A percentile compares a stretch with the other conserved stretches of the same genome.
Conservation (phyloP, 2,113 vertebrate species). For the Antigone vipio region DNA sequence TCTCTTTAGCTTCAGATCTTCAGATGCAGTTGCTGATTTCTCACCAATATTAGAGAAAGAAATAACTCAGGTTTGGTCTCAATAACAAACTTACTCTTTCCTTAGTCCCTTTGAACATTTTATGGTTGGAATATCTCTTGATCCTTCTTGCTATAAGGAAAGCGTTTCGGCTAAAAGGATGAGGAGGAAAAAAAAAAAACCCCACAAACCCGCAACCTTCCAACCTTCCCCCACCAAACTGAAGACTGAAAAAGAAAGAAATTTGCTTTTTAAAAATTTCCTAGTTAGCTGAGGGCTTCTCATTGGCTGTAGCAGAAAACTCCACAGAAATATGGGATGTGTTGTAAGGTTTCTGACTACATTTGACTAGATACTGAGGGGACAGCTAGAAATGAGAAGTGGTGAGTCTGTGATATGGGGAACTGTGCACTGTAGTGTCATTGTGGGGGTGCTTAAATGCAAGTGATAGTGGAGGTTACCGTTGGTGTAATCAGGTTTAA, state of each 20-base stretch:
- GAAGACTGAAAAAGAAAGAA: not conserved
- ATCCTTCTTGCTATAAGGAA: not conserved
- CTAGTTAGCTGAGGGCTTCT: not conserved
- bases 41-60: not conserved
- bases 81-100: not conserved
- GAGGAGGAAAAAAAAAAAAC: not conserved
- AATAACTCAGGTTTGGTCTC: not conserved
- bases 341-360: not conserved
- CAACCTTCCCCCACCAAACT: accelerated
- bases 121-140: not conserved
- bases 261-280: not conserved
- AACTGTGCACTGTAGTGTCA: not conserved
- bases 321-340: not conserved
- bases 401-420: not conserved
- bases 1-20: not conserved
- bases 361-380: not conserved
- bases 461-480: not conserved
- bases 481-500: not conserved
- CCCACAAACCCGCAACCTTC: not conserved
- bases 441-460: not conserved
- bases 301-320: not conserved
- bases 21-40: not conserved
- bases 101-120: not conserved
- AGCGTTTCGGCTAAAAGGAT: not conserved
- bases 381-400: not conserved